These are phyloP conservation scores for Trinectes maculatus DNA, from an alignment of 2,113 vertebrate species.

Conservation along the genomic window DNA sequence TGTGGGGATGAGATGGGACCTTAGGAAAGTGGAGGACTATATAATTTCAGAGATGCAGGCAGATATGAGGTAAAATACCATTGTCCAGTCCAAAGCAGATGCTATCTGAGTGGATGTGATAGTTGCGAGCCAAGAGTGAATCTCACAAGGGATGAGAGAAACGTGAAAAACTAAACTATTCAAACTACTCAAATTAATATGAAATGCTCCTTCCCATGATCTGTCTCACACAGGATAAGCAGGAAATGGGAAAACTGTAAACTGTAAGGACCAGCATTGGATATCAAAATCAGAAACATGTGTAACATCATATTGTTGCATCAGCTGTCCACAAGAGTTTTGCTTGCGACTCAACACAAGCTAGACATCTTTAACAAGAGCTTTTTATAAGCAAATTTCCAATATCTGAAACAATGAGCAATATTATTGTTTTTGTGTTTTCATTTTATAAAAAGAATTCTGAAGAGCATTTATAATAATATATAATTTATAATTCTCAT, in stretches of 20 bases:
- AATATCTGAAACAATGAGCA: neutral
- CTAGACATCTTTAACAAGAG: neutral
- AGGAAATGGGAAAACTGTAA: constrained; percentile 4
- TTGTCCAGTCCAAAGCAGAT: constrained; percentile 57
- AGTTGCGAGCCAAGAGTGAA: constrained; percentile 28
- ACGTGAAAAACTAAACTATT: constrained; percentile 43
- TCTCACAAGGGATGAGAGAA: constrained; percentile 39
- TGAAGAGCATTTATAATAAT: neutral
- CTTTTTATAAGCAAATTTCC: neutral
- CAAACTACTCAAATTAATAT: constrained; percentile 41
- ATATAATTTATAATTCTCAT: constrained; percentile 7
- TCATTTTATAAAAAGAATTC: constrained; percentile 1
- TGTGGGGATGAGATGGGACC: constrained; percentile 31
- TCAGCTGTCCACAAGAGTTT: neutral
- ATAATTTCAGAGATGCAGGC: constrained; percentile 39
- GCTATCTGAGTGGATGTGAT: constrained; percentile 47
- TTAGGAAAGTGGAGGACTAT: constrained; percentile 26
- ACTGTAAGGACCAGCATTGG: neutral
- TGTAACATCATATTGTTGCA: constrained; percentile 1
- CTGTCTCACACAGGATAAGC: constrained; percentile 2
- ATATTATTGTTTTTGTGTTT: neutral
- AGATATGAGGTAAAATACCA: constrained; percentile 43
- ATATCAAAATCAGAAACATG: constrained; percentile 36
- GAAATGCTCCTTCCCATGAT: constrained; percentile 54
- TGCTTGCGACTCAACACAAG: neutral